phyloP scores from a whole-genome alignment of 2,888 invertebrate genomes.

The Girardia tigrina region DNA sequence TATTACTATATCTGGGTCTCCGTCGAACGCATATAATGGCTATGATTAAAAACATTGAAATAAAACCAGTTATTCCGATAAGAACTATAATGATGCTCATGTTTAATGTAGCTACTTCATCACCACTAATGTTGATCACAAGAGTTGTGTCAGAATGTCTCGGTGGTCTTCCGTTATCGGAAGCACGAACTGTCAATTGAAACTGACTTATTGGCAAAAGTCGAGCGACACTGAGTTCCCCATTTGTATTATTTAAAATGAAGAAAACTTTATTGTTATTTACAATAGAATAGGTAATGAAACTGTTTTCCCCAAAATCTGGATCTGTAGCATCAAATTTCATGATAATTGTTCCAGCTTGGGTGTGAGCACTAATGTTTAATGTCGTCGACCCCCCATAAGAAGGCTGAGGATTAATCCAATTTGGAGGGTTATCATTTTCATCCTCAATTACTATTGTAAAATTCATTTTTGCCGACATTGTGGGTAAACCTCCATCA shows the following conservation, averaged over 20 bases:
- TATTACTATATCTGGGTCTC: neutral
- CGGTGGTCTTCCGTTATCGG: neutral
- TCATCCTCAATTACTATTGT: neutral
- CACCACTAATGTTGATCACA: neutral
- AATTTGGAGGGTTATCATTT: neutral
- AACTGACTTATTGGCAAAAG: neutral
- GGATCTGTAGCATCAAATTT: neutral
- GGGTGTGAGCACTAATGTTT: neutral
- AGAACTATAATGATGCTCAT: neutral
- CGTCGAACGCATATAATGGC: conserved; percentile 2
- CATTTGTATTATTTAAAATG: neutral
- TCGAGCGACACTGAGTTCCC: neutral
- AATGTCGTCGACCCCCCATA: neutral
- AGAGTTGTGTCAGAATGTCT: neutral
- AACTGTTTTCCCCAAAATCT: neutral
- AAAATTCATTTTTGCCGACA: neutral
- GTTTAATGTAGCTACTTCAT: neutral
- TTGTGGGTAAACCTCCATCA: neutral
- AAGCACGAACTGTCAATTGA: neutral
- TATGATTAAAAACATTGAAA: neutral
- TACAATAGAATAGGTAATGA: neutral
- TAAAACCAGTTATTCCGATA: conserved; percentile 3
- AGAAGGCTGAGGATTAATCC: neutral
- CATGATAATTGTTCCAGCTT: neutral
- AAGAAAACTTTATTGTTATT: conserved; percentile 9